Evolutionary conservation across 2,797 vertebrate species (phyloP).

Genomic region (Paedocypris micromegethes): DNA sequence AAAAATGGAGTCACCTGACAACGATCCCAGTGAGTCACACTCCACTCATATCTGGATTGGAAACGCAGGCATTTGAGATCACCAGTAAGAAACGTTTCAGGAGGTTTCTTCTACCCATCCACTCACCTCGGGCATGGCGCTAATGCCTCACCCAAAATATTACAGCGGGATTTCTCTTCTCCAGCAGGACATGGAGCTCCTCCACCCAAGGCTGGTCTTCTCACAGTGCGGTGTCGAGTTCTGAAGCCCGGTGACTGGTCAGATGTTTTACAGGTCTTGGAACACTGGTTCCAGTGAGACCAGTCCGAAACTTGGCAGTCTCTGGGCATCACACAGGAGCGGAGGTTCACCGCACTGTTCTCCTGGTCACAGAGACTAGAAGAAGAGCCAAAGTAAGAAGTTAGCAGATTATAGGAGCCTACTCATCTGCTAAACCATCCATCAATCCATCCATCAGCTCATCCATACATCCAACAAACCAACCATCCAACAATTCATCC

Average conservation of each 20-base stretch:
- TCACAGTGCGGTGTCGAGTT: conserved; percentile 62
- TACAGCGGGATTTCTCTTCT: conserved; percentile 69
- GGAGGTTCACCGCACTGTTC: conserved; percentile 63
- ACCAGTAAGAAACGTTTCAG: neutral
- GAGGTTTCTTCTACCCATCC: neutral
- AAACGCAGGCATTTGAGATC: neutral
- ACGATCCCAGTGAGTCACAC: conserved; percentile 73
- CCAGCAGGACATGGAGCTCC: conserved; percentile 68
- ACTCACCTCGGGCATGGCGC: conserved; percentile 74
- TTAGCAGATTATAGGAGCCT: too few species aligned
- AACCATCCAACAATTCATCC: too few species aligned
- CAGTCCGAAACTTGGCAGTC: conserved; percentile 69
- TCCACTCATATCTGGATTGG: conserved; percentile 74
- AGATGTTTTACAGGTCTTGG: conserved; percentile 62
- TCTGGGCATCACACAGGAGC: conserved; percentile 69
- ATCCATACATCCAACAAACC: too few species aligned
- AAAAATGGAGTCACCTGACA: conserved; percentile 72
- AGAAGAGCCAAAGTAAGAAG: too few species aligned
- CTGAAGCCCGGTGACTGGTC: conserved; percentile 61
- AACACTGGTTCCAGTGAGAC: conserved; percentile 73
- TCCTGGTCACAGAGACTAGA: conserved; percentile 69
- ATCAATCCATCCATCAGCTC: too few species aligned
- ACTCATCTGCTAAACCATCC: too few species aligned
- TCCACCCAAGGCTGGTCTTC: conserved; percentile 54
- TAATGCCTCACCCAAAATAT: conserved; percentile 52